Conservation (phyloP, 2,113 vertebrate genomes). For the Megatriorchis doriae region DNA sequence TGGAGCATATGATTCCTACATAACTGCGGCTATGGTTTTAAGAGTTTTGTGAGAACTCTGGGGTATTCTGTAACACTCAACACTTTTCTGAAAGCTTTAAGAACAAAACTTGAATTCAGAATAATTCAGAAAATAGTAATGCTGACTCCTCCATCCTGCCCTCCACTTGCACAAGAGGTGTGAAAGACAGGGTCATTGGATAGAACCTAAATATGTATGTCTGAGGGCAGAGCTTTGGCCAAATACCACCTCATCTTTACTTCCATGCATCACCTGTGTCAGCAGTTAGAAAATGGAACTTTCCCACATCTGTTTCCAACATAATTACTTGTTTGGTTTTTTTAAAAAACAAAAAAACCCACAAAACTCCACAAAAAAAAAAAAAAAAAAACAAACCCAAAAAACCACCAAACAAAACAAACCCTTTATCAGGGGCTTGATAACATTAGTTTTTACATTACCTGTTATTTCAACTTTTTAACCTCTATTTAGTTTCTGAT, state of each 20-base stretch:
- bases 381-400: background rate
- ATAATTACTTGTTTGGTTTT: fast-evolving
- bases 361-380: too few species aligned
- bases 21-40: background rate
- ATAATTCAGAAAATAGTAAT: background rate
- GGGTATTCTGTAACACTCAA: background rate
- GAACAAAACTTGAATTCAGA: background rate
- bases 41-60: background rate
- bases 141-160: background rate
- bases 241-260: background rate
- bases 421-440: background rate
- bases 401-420: too few species aligned
- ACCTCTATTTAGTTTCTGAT: background rate
- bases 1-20: background rate
- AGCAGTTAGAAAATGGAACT: background rate
- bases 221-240: background rate
- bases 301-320: background rate
- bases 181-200: background rate
- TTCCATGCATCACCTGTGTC: background rate
- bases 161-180: background rate
- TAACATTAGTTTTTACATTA: background rate
- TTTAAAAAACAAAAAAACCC: background rate
- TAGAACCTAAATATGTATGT: background rate
- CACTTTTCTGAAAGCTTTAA: background rate
- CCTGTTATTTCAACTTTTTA: background rate